These are phyloP conservation scores for Stenichneumon culpator DNA, from an alignment of 2,888 invertebrate species.

Conservation along the genomic window DNA sequence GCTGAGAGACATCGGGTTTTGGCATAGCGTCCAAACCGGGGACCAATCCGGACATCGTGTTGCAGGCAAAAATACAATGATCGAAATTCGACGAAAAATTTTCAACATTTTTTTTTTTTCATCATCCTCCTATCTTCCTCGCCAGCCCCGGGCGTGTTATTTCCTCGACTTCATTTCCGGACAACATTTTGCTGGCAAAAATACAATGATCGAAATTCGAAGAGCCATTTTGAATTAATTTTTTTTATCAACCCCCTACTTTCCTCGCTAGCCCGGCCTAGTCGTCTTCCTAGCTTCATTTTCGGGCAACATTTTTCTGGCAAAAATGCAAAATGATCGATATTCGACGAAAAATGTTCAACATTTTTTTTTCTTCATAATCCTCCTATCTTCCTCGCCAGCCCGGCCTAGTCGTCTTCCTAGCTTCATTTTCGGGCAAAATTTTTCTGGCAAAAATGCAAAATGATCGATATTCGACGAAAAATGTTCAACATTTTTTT, in stretches of 20 bases:
- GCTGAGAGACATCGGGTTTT: slow-evolving; percentile 63
- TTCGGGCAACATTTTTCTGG: background rate
- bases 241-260: background rate
- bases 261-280: background rate
- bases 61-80: background rate
- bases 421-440: background rate
- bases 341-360: too few species aligned
- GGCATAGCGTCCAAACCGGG: background rate
- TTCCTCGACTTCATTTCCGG: background rate
- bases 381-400: background rate
- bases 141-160: background rate
- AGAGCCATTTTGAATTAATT: background rate
- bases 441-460: background rate
- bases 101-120: background rate
- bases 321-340: background rate
- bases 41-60: background rate
- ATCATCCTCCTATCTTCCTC: background rate
- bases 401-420: background rate
- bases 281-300: background rate
- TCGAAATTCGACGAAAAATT: background rate
- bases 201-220: background rate
- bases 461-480: background rate
- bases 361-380: background rate
- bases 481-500: background rate
- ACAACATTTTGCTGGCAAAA: background rate